These are phyloP conservation scores for Mirounga angustirostris DNA, from an alignment of 2,113 vertebrate species.

Conservation along the genomic window DNA sequence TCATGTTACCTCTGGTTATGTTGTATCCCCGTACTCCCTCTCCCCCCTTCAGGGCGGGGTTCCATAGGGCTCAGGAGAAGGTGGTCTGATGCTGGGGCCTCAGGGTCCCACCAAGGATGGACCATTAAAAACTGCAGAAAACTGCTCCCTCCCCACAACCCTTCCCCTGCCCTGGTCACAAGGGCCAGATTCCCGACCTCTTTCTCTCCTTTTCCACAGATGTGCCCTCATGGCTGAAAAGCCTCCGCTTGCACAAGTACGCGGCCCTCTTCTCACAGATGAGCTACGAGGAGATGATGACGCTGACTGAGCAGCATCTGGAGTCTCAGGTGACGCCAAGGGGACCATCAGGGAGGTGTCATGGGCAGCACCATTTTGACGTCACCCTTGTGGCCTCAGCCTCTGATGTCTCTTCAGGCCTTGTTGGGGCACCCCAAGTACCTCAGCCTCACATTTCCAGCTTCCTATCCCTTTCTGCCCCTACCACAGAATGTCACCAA, in stretches of 20 bases:
- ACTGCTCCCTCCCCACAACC: not conserved
- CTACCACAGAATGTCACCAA: constrained; percentile 94
- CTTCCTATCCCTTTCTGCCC: not conserved
- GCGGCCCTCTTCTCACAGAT: constrained; percentile 97
- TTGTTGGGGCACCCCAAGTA: not conserved
- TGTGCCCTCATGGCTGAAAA: constrained; percentile 96
- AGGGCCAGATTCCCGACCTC: not conserved
- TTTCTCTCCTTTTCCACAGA: constrained; percentile 85
- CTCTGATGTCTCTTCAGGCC: not conserved
- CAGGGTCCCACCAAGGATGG: not conserved
- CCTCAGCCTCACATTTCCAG: constrained; percentile 29
- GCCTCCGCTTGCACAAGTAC: constrained; percentile 97
- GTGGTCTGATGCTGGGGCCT: not conserved
- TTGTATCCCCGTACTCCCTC: not conserved
- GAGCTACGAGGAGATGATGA: constrained; percentile 98
- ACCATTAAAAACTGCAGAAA: not conserved
- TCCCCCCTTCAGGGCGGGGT: not conserved
- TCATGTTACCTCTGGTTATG: not conserved
- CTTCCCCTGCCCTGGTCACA: not conserved
- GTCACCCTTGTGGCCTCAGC: not conserved
- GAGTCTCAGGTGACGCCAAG: constrained; percentile 92
- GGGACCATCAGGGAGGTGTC: not conserved
- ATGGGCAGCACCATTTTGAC: not conserved
- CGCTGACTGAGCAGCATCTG: constrained; percentile 95
- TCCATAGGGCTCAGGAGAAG: not conserved